phyloP scores from a whole-genome alignment of 2,113 vertebrate genomes.

The Rousettus leschenaultii region DNA sequence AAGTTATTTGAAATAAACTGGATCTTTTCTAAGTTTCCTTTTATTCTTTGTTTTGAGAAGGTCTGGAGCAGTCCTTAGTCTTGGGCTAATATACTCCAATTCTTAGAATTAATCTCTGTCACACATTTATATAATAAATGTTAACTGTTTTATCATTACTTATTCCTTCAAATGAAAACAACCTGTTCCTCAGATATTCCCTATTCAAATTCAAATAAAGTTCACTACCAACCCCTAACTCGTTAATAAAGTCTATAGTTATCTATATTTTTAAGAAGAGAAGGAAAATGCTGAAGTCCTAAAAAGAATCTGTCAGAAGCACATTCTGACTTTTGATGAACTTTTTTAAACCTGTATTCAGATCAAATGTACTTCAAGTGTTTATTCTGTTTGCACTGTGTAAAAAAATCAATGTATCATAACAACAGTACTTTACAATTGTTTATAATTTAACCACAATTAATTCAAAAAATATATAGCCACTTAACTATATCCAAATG shows the following conservation, averaged over 20 bases:
- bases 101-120: not conserved
- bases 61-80: not conserved
- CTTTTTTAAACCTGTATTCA: not conserved
- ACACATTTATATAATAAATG: not conserved
- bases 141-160: not conserved
- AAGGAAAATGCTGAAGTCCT: not conserved
- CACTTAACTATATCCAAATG: not conserved
- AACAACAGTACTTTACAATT: not conserved
- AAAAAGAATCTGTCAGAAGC: not conserved
- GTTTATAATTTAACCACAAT: not conserved
- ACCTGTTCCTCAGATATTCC: not conserved
- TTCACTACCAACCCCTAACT: not conserved
- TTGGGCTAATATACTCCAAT: not conserved
- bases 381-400: not conserved
- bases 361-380: not conserved
- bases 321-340: not conserved
- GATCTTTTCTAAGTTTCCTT: not conserved
- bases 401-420: not conserved
- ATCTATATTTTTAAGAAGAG: not conserved
- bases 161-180: not conserved
- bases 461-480: not conserved
- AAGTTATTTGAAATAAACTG: not conserved
- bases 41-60: not conserved
- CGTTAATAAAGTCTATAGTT: not conserved
- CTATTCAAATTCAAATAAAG: not conserved